Base-by-base conservation (phyloP, 2,113 vertebrate species). In the Ctenodactylus gundi region DNA sequence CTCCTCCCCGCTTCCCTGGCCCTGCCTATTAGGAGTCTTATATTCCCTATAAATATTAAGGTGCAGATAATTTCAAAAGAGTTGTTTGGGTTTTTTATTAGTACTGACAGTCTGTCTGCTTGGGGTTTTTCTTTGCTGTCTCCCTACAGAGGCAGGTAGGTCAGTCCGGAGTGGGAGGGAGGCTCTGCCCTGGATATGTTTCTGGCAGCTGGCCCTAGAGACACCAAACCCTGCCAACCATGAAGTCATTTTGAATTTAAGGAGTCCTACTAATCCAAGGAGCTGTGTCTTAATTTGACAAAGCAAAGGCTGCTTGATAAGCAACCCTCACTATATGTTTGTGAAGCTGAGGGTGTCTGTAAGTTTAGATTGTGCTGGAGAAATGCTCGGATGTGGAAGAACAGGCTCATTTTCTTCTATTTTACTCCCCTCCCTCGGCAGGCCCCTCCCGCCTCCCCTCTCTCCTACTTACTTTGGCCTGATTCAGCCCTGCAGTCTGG, bases 201-300 rank as follows among this genome's bases (percentile, higher is more conserved):
- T 93, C 97, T 98, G 98, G 98, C 98, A 77, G 57, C 94, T 82
- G 97, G 98, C 98, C 98, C 98, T 85, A 4, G 97, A 97, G 98
- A 98, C 97, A 92, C 94, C 93, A 97, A 97, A 94, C 97, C 95
- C 95, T 70, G 97, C 98, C 98, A 99, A 98, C 97, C 98, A 98
- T 99, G 98, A 99, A 98, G 98, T 99, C 98, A 99, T 98, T 97
- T 94, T 97, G 97, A 97, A 98, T 98, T 98, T 97, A 96, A 98
- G 98, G 98, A 98, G 98, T 98, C 97, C 98, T 94, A 97, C 98
- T 98, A 98, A 98, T 98, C 98, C 98, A 96, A 97, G 96, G 98
- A 98, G 96, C 97, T 98, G 98, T 95, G 97, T 98, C 98, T 98
- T 98, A 98, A 98, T 98, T 98, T 98, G 98, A 98, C 98, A 98